phyloP scores from a whole-genome alignment of 2,888 invertebrate species.

The Ptychoptera contaminata region DNA sequence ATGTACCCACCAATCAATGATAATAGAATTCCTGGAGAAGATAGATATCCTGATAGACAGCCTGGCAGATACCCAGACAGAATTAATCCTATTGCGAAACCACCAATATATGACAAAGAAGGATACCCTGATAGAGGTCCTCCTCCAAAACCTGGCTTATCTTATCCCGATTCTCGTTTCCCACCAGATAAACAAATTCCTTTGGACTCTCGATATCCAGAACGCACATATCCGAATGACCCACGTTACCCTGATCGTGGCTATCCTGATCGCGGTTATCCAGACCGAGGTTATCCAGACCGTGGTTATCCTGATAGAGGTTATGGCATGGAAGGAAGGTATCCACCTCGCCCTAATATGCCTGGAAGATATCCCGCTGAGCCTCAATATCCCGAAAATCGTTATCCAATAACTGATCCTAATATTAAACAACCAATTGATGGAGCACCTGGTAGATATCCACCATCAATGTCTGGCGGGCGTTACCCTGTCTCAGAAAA shows the following conservation, averaged over 20 bases:
- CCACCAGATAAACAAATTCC: slow-evolving; percentile 9
- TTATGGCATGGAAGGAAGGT: slow-evolving; percentile 8
- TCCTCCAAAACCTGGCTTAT: slow-evolving; percentile 3
- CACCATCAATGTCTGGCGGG: slow-evolving; percentile 28
- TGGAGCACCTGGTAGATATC: slow-evolving; percentile 35
- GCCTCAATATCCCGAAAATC: slow-evolving; percentile 21
- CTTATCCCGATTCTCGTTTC: slow-evolving; percentile 8
- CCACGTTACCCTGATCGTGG: slow-evolving; percentile 26
- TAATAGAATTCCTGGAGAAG: slow-evolving; percentile 30
- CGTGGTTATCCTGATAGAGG: slow-evolving; percentile 10
- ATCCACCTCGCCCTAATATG: slow-evolving; percentile 10
- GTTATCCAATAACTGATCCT: slow-evolving; percentile 28
- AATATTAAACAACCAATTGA: slow-evolving; percentile 36
- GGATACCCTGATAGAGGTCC: slow-evolving; percentile 8
- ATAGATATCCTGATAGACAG: slow-evolving; percentile 23
- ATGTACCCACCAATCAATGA: slow-evolving; percentile 26
- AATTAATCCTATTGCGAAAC: not conserved
- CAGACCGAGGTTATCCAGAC: slow-evolving; percentile 20
- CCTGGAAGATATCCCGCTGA: slow-evolving; percentile 17
- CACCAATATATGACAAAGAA: slow-evolving; percentile 4
- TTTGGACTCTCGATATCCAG: slow-evolving; percentile 7
- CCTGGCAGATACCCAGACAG: slow-evolving; percentile 8
- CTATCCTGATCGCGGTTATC: slow-evolving; percentile 14
- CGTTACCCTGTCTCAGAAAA: slow-evolving; percentile 36
- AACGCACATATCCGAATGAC: slow-evolving; percentile 23